Percentiles rank a stretch among this genome's conserved stretches.
These are phyloP conservation scores for Neodontobutis hainanensis DNA, from an alignment of 2,113 vertebrate species.

Conservation along the genomic window DNA sequence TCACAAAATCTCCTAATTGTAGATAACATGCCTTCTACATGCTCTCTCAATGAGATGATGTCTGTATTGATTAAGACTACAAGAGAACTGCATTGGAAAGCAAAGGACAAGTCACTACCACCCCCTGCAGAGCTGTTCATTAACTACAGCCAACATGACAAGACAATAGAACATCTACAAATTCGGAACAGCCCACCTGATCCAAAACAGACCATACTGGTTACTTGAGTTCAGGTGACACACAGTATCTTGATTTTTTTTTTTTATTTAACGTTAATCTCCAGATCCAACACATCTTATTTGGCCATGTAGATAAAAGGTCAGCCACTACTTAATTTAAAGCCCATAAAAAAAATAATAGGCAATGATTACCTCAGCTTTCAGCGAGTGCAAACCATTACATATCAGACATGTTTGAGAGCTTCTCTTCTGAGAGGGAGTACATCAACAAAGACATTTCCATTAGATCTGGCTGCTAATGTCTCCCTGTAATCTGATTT, in stretches of 20 bases:
- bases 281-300: neutral
- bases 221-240: neutral
- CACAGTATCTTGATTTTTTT: neutral
- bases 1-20: no score
- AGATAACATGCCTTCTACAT: no score
- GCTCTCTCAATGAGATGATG: no score
- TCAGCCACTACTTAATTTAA: neutral
- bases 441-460: slow-evolving; percentile 48
- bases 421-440: slow-evolving; percentile 11
- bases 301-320: neutral
- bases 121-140: slow-evolving; percentile 11
- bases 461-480: slow-evolving; percentile 58
- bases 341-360: neutral
- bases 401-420: neutral
- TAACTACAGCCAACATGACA: slow-evolving; percentile 7
- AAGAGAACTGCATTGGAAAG: neutral
- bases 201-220: neutral
- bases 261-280: neutral
- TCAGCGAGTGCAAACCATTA: neutral
- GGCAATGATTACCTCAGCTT: slow-evolving; percentile 1
- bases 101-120: neutral
- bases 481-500: slow-evolving; percentile 69
- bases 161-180: neutral
- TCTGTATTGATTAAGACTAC: neutral
- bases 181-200: neutral